These are phyloP conservation scores for Alauda arvensis DNA, from an alignment of 2,797 vertebrate genomes.

Conservation along the genomic window DNA sequence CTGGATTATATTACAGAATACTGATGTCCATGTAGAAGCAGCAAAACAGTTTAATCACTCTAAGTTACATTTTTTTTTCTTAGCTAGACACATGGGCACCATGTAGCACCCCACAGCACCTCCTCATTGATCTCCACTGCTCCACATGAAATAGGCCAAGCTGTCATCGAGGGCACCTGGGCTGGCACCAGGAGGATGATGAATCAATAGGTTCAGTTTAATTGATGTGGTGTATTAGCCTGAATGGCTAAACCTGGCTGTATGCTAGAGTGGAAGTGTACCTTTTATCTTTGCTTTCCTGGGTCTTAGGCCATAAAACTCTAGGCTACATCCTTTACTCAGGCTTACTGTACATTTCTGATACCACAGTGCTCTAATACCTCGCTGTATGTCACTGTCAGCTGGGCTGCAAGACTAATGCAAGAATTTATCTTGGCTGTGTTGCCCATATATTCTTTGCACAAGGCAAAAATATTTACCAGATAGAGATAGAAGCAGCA, in stretches of 20 bases:
- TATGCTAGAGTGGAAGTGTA: not conserved
- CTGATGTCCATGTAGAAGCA: not conserved
- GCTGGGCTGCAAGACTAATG: not conserved
- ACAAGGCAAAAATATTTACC: conserved; percentile 50
- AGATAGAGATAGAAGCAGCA: conserved; percentile 17
- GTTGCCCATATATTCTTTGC: conserved; percentile 11
- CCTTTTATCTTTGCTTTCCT: conserved; percentile 38
- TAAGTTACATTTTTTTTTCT: not conserved
- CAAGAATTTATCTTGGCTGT: conserved; percentile 10
- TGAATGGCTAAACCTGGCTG: not conserved
- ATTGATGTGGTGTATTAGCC: conserved; percentile 29
- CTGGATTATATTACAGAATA: not conserved
- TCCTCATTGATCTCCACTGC: conserved; percentile 31
- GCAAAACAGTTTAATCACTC: conserved; percentile 12
- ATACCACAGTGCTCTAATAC: not conserved
- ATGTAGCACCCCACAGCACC: not conserved
- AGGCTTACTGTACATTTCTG: conserved; percentile 2
- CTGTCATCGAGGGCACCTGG: not conserved
- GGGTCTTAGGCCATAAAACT: not conserved
- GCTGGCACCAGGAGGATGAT: conserved; percentile 18
- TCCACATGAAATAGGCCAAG: conserved; percentile 31
- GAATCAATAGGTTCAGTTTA: conserved; percentile 45
- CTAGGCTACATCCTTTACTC: not conserved
- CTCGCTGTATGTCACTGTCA: conserved; percentile 32
- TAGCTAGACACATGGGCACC: conserved; percentile 54